Evolutionary conservation across 2,888 invertebrate species (phyloP), one percentile per base, ranked within the genome.

Genomic region (Synergus gifuensis): DNA sequence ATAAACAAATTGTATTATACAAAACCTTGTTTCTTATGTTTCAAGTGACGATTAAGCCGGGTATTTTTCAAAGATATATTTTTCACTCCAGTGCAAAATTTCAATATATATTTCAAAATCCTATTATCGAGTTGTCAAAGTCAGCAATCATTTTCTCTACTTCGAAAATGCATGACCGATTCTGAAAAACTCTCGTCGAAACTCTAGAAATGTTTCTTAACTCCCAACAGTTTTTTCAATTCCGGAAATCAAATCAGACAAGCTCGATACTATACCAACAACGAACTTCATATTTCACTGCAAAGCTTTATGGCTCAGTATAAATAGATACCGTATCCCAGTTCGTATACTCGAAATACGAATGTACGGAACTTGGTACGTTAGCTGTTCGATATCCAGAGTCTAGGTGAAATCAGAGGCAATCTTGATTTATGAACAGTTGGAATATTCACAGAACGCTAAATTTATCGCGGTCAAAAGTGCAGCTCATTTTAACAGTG

Each of bases 371-470:
- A 76, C 60, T 79, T 62, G 67, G 79, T 85, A 84, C 82, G 83
- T 83, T 84, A 81, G 83, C 80, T 84, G 82, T 80, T 83, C 83
- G 83, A 82, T 84, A 85, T 84, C 84, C 64, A 79, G 81, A 79
- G 83, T 86, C 82, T 83, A 78, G 82, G 81, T 83, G 79, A 81
- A 85, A 86, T 85, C 83, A 83, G 76, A 78, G 84, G 80, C 86
- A 84, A 87, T 87, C 83, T 80, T 85, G 85, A 89, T 89, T 89
- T 89, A 89, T 87, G 85, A 83, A 79, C 78, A 81, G 83, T 83
- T 83, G 83, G 83, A 85, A 83, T 82, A 84, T 86, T 83, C 85
- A 84, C 63, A 82, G 80, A 83, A 81, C 83, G 84, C 79, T 67
- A 82, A 83, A 88, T 88, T 87, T 88, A 88, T 89, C 85, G 84